Conservation (phyloP, 2,113 vertebrate genomes). For the Machaerirhynchus nigripectus region DNA sequence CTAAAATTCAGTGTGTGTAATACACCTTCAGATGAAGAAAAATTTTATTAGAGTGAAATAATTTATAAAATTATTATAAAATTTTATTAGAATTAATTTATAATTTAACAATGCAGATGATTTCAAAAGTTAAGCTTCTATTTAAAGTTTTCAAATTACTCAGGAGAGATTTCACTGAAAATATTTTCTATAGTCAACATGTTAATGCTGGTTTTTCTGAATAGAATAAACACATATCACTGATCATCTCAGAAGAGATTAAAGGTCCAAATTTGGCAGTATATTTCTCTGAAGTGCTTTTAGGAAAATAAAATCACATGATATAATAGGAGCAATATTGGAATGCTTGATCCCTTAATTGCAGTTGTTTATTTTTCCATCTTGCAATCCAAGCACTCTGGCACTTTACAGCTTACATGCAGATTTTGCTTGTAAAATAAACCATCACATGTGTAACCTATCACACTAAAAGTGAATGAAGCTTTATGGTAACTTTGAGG, state of each 20-base stretch:
- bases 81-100: neutral
- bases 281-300: conserved; percentile 16
- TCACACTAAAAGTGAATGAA: conserved; percentile 41
- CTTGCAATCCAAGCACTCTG: neutral
- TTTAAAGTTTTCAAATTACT: neutral
- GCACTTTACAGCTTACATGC: conserved; percentile 26
- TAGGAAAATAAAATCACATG: neutral
- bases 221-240: neutral
- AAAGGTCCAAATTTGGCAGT: neutral
- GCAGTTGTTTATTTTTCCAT: conserved; percentile 29
- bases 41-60: neutral
- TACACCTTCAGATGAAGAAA: neutral
- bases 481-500: conserved; percentile 42
- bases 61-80: neutral
- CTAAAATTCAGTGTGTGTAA: neutral
- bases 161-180: neutral
- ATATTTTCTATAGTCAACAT: neutral
- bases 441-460: conserved; percentile 35
- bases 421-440: conserved; percentile 58
- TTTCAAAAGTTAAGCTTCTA: neutral
- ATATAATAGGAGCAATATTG: neutral
- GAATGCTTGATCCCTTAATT: conserved; percentile 23
- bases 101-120: neutral
- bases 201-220: neutral
- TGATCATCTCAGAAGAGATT: neutral